Base-by-base conservation (phyloP, 2,888 invertebrate genomes). In the Pandemis heparana region DNA sequence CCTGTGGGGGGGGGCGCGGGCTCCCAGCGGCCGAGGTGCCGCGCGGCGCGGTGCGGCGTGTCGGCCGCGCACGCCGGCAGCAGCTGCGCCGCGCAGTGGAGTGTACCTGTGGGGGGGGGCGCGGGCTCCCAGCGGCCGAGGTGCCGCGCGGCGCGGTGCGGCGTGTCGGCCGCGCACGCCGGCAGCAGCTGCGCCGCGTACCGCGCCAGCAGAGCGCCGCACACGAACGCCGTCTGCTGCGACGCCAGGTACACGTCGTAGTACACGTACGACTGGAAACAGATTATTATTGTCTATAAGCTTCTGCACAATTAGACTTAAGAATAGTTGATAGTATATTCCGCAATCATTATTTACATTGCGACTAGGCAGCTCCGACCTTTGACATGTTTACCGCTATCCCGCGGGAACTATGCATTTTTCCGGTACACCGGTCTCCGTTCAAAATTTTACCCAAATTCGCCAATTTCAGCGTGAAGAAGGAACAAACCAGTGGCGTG, bases 91-190 rank as follows among this genome's bases (percentile, higher is more conserved):
- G n/a, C n/a, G n/a, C n/a, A n/a, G n/a, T n/a, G n/a, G n/a, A n/a
- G n/a, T 23, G 16, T 38, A 51, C 65, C 39, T 12, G 12, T 2
- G 39, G 39, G n/a, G 0, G 5, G 7, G 18, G 8, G 96, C 82
- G 98, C 97, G n/a, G 14, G 68, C 2, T 95, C 96, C 88, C 98
- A 98, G 74, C 95, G 94, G 5, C 99, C 99, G 64, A 99, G 95
- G 91, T 99, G 99, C 64, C 97, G 90, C 0, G 99, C 97, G 74
- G 98, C 97, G 81, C 98, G 95, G 89, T 99, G 99, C 75, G 99
- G 94, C 48, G 97, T 96, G 93, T 99, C 99, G 84, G 98, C 97
- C 86, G 98, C 98, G 77, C 95, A 89, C 0, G 96, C 95, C 0
- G 95, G 92, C 71, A 96, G 91, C 75, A 96, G 91, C 76, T 97